These are phyloP conservation scores for Coregonus sp. DNA, from an alignment of 2,797 vertebrate species.

Conservation along the genomic window DNA sequence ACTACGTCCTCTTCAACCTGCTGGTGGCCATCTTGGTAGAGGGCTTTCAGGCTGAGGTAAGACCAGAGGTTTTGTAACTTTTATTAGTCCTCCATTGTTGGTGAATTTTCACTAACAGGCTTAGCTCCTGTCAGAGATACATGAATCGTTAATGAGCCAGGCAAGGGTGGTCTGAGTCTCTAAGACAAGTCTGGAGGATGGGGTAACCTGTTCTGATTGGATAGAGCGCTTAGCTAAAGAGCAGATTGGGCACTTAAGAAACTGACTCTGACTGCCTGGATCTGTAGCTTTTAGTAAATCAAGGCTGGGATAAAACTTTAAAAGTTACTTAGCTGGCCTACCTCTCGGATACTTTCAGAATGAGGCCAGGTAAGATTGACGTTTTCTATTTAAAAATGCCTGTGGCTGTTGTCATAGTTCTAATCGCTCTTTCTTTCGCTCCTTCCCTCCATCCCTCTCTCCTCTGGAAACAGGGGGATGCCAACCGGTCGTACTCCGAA, in stretches of 20 bases:
- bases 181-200: background rate
- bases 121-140: background rate
- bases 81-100: background rate
- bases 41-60: constrained; percentile 98
- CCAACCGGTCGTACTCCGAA: constrained; percentile 94
- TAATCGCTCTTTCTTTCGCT: background rate
- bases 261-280: too few species aligned
- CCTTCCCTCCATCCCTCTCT: background rate
- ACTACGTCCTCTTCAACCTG: constrained; percentile 98
- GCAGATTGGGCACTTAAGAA: too few species aligned
- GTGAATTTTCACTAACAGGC: too few species aligned
- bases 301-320: background rate
- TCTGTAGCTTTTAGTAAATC: background rate
- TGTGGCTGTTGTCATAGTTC: constrained; percentile 25
- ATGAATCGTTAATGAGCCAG: background rate
- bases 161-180: background rate
- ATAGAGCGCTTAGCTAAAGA: background rate
- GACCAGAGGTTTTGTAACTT: constrained; percentile 13
- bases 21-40: constrained; percentile 97
- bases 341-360: background rate
- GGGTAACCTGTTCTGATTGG: constrained; percentile 1
- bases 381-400: constrained; percentile 18
- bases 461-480: constrained; percentile 84
- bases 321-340: background rate
- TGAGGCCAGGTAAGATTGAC: constrained; percentile 13